Evolutionary conservation across 2,113 vertebrate genomes (phyloP), one percentile per base, ranked within the genome.

Genomic region (Archocentrus centrarchus): DNA sequence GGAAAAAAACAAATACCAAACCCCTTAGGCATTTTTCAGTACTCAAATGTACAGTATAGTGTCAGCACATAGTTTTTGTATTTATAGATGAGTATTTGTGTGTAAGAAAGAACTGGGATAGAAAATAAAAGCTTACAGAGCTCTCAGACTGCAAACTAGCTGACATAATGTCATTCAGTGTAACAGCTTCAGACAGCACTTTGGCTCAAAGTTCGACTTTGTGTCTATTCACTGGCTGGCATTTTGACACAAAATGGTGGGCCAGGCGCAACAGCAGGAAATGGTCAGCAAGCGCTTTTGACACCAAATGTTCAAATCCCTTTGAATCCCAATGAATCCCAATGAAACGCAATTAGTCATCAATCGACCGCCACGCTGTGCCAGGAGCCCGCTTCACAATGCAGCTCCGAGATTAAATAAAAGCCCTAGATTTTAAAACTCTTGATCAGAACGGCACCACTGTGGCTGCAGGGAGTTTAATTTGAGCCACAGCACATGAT

Each of bases 261-360:
- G 44, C 37, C 61, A 78, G 77, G 18, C 50, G 6, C 76, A 77
- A n/a, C 73, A 78, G 75, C 82, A 75, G 82, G 68, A 83, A 81
- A 83, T 64, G 84, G 75, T 79, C 82, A 86, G 77, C 8, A 59
- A 50, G 60, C 0, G 7, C 39, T 30, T 89, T 83, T 84, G 85
- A 90, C 84, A 83, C 79, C 60, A 87, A 84, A 85, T 82, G 60
- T 70, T 93, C 22, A 81, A 75, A 88, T 85, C 75, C 44, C 55
- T 79, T 86, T 81, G 75, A 89, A 88, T 80, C 70, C 35, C 39
- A 86, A 79, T 61, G 57, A 90, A 83, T 79, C 68, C 37, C 37
- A 87, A 79, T 59, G 58, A 90, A 81, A 89, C 58, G 84, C 70
- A 90, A 90, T 91, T 88, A 88, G 75, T 63, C 79, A 77, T 81